Percentiles rank a stretch among this genome's conserved stretches.
These are phyloP conservation scores for Aplysia californica DNA, from an alignment of 1,140 invertebrate species.

Conservation along the genomic window DNA sequence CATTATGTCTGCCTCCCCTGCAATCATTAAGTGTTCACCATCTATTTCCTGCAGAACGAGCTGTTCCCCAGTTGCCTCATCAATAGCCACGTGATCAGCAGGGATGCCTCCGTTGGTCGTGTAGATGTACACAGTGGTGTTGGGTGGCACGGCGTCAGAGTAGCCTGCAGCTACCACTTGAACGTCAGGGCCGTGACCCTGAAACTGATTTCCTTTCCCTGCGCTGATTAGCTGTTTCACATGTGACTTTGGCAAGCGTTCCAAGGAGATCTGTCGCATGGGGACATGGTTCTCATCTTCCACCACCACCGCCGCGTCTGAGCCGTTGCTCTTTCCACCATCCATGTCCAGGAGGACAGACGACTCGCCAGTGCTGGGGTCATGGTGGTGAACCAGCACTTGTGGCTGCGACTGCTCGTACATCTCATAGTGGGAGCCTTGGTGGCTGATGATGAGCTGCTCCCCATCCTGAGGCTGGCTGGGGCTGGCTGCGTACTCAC, in stretches of 20 bases:
- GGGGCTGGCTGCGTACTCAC: not conserved
- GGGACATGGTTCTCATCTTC: not conserved
- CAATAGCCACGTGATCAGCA: not conserved
- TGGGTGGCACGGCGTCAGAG: slow-evolving; percentile 10
- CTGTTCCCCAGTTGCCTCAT: not conserved
- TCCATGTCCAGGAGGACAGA: slow-evolving; percentile 23
- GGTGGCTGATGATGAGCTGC: not conserved
- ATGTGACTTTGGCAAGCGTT: not conserved
- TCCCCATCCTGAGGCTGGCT: not conserved
- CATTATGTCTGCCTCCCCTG: not conserved
- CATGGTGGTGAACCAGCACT: slow-evolving; percentile 7
- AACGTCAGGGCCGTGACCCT: not conserved
- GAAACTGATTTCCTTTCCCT: not conserved
- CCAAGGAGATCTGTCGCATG: not conserved
- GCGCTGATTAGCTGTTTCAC: not conserved
- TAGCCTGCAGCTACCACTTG: slow-evolving; percentile 16
- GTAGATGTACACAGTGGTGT: slow-evolving; percentile 10
- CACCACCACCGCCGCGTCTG: not conserved
- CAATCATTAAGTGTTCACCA: not conserved
- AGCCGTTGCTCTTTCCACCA: not conserved
- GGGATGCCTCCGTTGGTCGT: not conserved
- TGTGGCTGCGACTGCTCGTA: not conserved
- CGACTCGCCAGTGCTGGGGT: slow-evolving; percentile 9
- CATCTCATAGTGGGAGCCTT: not conserved
- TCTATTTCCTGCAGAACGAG: not conserved